Evolutionary conservation across 1,140 invertebrate species (phyloP).

Genomic region (Drosophila arizonae): DNA sequence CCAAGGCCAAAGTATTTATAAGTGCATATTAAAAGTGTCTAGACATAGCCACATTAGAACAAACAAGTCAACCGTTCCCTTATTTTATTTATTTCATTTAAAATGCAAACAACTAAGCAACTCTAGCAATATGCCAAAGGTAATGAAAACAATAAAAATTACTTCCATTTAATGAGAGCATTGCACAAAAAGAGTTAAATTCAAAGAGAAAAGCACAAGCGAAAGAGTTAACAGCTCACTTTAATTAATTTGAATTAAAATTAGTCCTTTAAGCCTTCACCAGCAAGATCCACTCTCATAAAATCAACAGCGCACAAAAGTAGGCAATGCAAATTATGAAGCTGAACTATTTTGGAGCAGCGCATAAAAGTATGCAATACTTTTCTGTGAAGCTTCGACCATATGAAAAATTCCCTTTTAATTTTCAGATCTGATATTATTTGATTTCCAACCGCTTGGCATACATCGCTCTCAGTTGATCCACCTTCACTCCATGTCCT

Average conservation of each 20-base stretch:
- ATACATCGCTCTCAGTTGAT: no score
- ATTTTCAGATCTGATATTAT: not conserved
- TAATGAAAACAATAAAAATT: not conserved
- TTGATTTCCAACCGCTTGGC: not conserved
- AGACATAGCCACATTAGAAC: slow-evolving; percentile 62
- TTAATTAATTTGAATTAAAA: not conserved
- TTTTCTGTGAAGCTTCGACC: not conserved
- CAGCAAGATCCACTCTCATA: no score
- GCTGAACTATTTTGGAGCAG: not conserved
- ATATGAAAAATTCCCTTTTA: not conserved
- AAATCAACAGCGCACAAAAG: not conserved
- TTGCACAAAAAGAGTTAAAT: slow-evolving; percentile 3
- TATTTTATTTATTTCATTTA: not conserved
- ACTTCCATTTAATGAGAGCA: slow-evolving; percentile 16
- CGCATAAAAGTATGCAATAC: not conserved
- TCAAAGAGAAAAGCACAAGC: no score
- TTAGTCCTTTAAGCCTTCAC: no score
- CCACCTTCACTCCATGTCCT: not conserved
- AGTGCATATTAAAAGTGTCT: slow-evolving; percentile 72
- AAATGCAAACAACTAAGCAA: slow-evolving; percentile 22
- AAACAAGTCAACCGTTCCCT: slow-evolving; percentile 45
- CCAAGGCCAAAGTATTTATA: slow-evolving; percentile 50
- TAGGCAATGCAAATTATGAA: not conserved
- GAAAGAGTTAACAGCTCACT: no score
- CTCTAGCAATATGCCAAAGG: slow-evolving; percentile 18